These are phyloP conservation scores for Eurosta solidaginis DNA, from an alignment of 1,140 invertebrate genomes.

Conservation along the genomic window DNA sequence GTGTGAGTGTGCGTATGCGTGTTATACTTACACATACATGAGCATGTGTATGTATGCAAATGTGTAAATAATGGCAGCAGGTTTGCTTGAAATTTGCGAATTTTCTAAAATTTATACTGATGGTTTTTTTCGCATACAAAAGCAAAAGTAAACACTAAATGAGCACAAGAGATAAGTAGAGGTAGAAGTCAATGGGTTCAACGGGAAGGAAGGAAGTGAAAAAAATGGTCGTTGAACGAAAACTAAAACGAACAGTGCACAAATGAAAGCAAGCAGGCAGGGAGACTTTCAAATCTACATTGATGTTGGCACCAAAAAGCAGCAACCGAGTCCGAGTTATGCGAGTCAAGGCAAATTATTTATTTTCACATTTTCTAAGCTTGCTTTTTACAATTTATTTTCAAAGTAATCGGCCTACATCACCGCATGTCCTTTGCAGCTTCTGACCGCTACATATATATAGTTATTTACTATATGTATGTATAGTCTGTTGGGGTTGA, in stretches of 20 bases:
- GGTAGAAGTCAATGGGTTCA: neutral
- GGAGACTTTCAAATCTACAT: neutral
- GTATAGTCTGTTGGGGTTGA: neutral
- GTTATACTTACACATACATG: no score
- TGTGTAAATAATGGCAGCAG: neutral
- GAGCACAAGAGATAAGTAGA: neutral
- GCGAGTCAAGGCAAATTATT: constrained; percentile 2
- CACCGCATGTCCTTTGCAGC: no score
- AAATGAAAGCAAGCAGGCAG: neutral
- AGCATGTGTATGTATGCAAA: neutral
- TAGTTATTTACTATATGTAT: no score
- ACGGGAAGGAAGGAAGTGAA: neutral
- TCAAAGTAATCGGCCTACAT: no score
- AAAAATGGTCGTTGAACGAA: neutral
- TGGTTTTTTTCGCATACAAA: neutral
- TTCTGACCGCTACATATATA: no score
- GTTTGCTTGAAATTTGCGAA: neutral
- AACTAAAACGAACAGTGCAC: neutral
- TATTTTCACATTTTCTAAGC: neutral
- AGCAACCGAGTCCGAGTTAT: neutral
- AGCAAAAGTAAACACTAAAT: constrained; percentile 10
- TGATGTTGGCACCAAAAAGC: neutral
- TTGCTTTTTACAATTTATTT: no score
- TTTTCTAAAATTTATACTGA: constrained; percentile 8
- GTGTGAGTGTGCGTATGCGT: neutral